A percentile compares a stretch with the other conserved stretches of the same genome.
Conservation (phyloP, 2,113 vertebrate species). For the Salvelinus sp. region DNA sequence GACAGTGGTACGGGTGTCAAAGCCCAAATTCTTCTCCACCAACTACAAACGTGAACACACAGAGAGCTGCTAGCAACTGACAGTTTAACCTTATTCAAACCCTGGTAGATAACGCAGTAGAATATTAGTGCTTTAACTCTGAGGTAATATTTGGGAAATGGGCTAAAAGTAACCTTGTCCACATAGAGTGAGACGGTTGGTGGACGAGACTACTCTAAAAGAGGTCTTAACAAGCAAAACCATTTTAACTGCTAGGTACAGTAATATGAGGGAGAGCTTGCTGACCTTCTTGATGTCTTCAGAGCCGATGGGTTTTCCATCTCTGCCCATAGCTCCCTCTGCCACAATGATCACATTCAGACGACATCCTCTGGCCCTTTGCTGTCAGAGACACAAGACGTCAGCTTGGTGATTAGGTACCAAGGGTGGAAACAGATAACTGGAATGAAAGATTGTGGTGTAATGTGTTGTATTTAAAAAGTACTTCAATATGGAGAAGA, state of each 20-base stretch:
- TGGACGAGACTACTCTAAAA: too few species aligned
- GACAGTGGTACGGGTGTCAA: slow-evolving; percentile 91
- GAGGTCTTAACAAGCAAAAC: too few species aligned
- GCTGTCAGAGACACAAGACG: slow-evolving; percentile 62
- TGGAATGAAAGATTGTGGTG: neutral
- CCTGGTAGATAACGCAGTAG: neutral
- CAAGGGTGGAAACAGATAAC: neutral
- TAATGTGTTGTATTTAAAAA: neutral
- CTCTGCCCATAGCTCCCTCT: slow-evolving; percentile 82
- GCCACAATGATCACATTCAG: slow-evolving; percentile 96
- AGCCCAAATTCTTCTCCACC: slow-evolving; percentile 87
- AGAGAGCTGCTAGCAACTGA: neutral
- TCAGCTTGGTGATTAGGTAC: neutral
- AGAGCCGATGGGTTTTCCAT: slow-evolving; percentile 83
- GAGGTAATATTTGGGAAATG: neutral
- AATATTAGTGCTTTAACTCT: neutral
- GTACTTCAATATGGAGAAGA: neutral
- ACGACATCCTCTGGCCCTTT: slow-evolving; percentile 83
- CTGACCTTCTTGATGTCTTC: slow-evolving; percentile 80
- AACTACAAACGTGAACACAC: slow-evolving; percentile 68
- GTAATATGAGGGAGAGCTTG: slow-evolving; percentile 45
- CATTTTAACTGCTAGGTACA: too few species aligned
- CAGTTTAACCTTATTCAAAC: neutral
- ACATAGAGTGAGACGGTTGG: too few species aligned
- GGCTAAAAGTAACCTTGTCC: too few species aligned